Evolutionary conservation across 2,113 vertebrate genomes (phyloP).

Genomic region (Prochilodus magdalenae): DNA sequence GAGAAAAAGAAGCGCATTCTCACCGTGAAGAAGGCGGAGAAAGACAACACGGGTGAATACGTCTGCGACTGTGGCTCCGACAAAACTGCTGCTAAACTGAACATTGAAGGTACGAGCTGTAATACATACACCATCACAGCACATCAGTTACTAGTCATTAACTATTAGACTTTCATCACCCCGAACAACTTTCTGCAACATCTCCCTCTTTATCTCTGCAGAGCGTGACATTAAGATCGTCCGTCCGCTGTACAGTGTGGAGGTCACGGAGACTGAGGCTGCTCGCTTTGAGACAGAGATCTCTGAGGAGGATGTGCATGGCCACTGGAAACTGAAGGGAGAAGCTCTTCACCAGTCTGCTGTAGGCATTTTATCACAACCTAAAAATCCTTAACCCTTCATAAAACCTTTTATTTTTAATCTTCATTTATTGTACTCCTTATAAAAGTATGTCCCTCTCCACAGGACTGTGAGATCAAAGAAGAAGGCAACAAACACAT

Average conservation of each 20-base stretch:
- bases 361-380: constrained; percentile 74
- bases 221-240: constrained; percentile 88
- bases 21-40: constrained; percentile 89
- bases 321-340: constrained; percentile 88
- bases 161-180: background rate
- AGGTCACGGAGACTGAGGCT: constrained; percentile 86
- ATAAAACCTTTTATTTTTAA: constrained; percentile 51
- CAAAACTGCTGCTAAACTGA: constrained; percentile 89
- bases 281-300: constrained; percentile 90
- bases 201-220: constrained; percentile 54
- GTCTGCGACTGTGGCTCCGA: constrained; percentile 96
- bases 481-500: constrained; percentile 92
- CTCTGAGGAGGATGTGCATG: constrained; percentile 88
- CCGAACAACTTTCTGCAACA: background rate
- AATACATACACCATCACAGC: background rate
- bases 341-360: constrained; percentile 87
- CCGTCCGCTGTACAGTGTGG: constrained; percentile 86
- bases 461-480: constrained; percentile 95
- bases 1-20: constrained; percentile 93
- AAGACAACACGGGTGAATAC: constrained; percentile 90
- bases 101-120: constrained; percentile 86
- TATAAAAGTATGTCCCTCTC: background rate
- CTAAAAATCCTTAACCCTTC: background rate
- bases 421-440: background rate
- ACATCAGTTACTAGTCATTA: background rate